Evolutionary conservation across 2,113 vertebrate species (phyloP).

Genomic region (Orientallactaga bullata): DNA sequence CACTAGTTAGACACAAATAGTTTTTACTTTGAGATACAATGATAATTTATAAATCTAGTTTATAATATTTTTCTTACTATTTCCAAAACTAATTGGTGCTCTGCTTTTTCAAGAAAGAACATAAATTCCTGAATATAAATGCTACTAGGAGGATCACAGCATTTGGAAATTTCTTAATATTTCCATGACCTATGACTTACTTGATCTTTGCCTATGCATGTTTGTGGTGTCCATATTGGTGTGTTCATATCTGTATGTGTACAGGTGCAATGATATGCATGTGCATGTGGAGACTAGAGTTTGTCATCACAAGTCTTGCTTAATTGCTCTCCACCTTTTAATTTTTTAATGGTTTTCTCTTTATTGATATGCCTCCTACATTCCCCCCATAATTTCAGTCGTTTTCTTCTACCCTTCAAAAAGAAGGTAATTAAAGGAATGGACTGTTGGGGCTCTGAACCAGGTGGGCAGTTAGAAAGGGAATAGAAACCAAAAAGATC

Average conservation of each 20-base stretch:
- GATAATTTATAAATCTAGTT: conserved; percentile 29
- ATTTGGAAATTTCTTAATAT: neutral
- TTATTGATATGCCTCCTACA: conserved; percentile 66
- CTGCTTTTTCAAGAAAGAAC: neutral
- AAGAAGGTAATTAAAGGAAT: conserved; percentile 45
- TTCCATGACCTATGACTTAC: neutral
- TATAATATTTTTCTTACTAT: conserved; percentile 6
- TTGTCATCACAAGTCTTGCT: too few relatives aligned
- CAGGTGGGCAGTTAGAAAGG: conserved; percentile 49
- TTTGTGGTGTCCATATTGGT: too few relatives aligned
- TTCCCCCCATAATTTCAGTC: conserved; percentile 40
- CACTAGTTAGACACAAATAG: neutral
- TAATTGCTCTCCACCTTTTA: too few relatives aligned
- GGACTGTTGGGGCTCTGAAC: conserved; percentile 30
- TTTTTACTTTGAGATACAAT: conserved; percentile 22
- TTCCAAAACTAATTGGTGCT: neutral
- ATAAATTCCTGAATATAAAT: neutral
- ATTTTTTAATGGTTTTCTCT: conserved; percentile 58
- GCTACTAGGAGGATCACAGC: neutral
- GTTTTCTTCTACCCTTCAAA: neutral
- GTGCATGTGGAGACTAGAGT: too few relatives aligned
- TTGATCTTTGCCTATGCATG: neutral
- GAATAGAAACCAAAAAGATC: conserved; percentile 67
- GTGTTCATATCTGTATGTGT: too few relatives aligned
- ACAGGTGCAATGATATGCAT: too few relatives aligned